Conservation (phyloP, 2,888 invertebrate genomes). For the Phortica magna region DNA sequence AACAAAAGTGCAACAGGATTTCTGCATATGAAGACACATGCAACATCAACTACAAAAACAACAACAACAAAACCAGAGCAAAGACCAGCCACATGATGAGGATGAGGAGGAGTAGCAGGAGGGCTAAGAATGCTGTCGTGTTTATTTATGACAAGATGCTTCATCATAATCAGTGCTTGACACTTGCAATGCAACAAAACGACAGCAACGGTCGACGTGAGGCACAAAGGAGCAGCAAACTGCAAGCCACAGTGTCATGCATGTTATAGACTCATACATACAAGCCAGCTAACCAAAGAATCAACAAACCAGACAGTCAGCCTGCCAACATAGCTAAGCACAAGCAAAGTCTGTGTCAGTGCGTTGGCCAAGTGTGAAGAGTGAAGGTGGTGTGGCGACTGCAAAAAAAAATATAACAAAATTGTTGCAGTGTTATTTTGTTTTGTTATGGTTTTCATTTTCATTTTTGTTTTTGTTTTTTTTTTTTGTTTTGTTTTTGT, state of each 20-base stretch:
- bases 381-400: neutral
- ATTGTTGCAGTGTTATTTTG: slow-evolving; percentile 23
- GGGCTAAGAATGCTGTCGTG: slow-evolving; percentile 55
- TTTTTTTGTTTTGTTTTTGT: neutral
- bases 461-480: neutral
- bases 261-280: too few species aligned
- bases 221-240: neutral
- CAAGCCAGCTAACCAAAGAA: neutral
- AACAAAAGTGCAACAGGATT: slow-evolving; percentile 58
- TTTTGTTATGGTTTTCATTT: slow-evolving; percentile 4
- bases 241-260: slow-evolving; percentile 20
- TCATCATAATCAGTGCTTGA: slow-evolving; percentile 74
- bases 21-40: slow-evolving; percentile 24
- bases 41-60: neutral
- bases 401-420: neutral
- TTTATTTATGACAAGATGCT: slow-evolving; percentile 75
- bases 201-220: slow-evolving; percentile 39
- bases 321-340: neutral
- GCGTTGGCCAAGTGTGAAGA: slow-evolving; percentile 46
- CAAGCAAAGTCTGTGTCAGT: neutral
- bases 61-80: neutral
- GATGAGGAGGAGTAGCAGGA: too few species aligned
- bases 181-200: slow-evolving; percentile 55
- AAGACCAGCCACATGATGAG: neutral
- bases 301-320: neutral